Evolutionary conservation across 64 coral and sea anemone genomes (phyloP).

Genomic region (Catalaphyllia jardinei): DNA sequence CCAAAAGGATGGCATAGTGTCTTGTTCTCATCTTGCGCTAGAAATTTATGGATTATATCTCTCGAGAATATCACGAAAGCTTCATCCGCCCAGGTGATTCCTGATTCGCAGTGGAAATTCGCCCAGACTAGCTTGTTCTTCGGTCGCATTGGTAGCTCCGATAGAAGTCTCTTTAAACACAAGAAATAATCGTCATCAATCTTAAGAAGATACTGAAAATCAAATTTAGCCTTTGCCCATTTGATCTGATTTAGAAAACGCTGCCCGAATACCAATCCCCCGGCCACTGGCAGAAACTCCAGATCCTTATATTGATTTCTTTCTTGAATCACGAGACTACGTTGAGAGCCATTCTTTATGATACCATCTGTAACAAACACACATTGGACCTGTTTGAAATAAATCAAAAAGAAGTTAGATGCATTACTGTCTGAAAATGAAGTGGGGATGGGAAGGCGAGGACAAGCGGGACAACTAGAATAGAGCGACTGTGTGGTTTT

Average conservation of each 20-base stretch:
- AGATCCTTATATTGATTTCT: slow-evolving; percentile 14
- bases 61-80: slow-evolving; percentile 50
- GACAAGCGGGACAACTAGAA: too few species aligned
- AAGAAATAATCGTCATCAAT: slow-evolving; percentile 66
- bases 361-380: slow-evolving; percentile 47
- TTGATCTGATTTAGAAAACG: slow-evolving; percentile 54
- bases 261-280: slow-evolving; percentile 42
- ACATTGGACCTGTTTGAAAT: slow-evolving; percentile 6
- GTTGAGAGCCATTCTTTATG: neutral
- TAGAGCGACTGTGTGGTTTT: too few species aligned
- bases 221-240: slow-evolving; percentile 53
- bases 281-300: slow-evolving; percentile 25
- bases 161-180: slow-evolving; percentile 46
- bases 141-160: slow-evolving; percentile 42
- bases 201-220: slow-evolving; percentile 59
- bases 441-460: too few species aligned
- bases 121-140: slow-evolving; percentile 48
- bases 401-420: neutral
- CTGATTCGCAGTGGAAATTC: slow-evolving; percentile 28
- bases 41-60: slow-evolving; percentile 51
- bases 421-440: too few species aligned
- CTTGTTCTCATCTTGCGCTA: slow-evolving; percentile 33
- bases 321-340: neutral
- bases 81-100: slow-evolving; percentile 50
- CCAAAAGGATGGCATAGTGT: slow-evolving; percentile 61